Base-by-base conservation (phyloP, 2,113 vertebrate species). In the Dicentrarchus labrax region DNA sequence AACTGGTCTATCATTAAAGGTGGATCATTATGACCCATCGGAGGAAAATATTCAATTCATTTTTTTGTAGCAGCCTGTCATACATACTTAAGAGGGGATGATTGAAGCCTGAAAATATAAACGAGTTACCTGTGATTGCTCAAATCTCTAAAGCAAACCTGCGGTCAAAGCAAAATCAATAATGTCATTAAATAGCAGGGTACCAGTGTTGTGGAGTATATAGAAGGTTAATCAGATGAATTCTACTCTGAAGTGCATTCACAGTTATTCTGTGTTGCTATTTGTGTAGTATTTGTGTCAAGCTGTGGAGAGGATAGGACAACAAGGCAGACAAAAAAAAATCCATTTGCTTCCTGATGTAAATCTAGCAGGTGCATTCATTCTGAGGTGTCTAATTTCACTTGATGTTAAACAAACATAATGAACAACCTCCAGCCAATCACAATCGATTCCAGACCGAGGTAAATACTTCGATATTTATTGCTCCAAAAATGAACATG, bases 1-100 rank as follows among this genome's bases (percentile, higher is more conserved):
- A 80, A 48, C 16, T 70, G 57, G 84, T 86, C 38, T 72, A 39
- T 88, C 71, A 77, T 82, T 85, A 79, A 82, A 77, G 59, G 10
- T 1, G 1, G 39, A 71, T 83, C 17, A 12, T 83, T 62, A 60
- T 70, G 45, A 83, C 48, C 48, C 7, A 21, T 54, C 17, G 16
- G 16, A 82, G 65, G 57, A 21, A 57, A 77, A 64, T 65, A 24
- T 82, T 54, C 21, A 6, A 67, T 30, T 30, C 30, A 71, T 89
- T 76, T 86, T 61, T 36, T 65, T 22, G 59, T 21, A 39, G 67
- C 60, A 66, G 43, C 6, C 39, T 39, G 56, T 82, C 64, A 65
- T 50, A 51, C 45, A 67, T 43, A 21, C 47, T 8, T 24, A 15
- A 36, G 78, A 54, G 72, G 43, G 16, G 50, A 56, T 57, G 70